Base-by-base conservation (phyloP, 2,113 vertebrate genomes). In the Xiphophorus hellerii region DNA sequence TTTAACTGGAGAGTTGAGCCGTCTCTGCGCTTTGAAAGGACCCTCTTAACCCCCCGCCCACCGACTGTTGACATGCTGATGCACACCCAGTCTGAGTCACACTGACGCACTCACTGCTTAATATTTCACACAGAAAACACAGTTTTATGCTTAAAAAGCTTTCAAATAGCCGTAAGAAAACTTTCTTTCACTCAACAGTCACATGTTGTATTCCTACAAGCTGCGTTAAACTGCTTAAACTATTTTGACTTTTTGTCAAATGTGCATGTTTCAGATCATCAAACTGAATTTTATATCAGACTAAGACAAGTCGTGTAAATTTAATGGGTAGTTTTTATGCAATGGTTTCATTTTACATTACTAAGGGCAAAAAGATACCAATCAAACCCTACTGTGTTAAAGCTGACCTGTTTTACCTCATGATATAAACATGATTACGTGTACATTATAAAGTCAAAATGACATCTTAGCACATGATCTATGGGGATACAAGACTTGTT, bases 11-110 rank as follows among this genome's bases (percentile, higher is more conserved):
- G 63, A n/a, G 77, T 71, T 66, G 70, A 74, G 67, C 12, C 70
- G 3, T 54, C 39, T 64, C 20, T 62, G 9, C 30, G 66, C 69
- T 66, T 44, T 44, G 17, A 66, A 54, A 48, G 58, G 29, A 51
- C 25, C 48, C 62, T 78, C 31, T 64, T 29, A 63, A 29, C 35
- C 67, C 54, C 33, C 80, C 73, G 62, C 72, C 77, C 77, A 80
- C 71, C n/a, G 17, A 48, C 13, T 27, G 25, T 11, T 5, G 15
- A 86, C 39, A 51, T 68, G 61, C 42, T 44, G 42, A 44, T 44
- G 1, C 42, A 44, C 42, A 61, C 69, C 69, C 35, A 77, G 2
- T 70, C 51, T 76, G 73, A 84, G 79, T 80, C 76, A 76, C 64
- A 4, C 15, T 70, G 66, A 76, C n/a, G 4, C 67, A 29, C n/a